Evolutionary conservation across 2,797 vertebrate genomes (phyloP), one percentile per base, ranked within the genome.

Genomic region (Sparus aurata): DNA sequence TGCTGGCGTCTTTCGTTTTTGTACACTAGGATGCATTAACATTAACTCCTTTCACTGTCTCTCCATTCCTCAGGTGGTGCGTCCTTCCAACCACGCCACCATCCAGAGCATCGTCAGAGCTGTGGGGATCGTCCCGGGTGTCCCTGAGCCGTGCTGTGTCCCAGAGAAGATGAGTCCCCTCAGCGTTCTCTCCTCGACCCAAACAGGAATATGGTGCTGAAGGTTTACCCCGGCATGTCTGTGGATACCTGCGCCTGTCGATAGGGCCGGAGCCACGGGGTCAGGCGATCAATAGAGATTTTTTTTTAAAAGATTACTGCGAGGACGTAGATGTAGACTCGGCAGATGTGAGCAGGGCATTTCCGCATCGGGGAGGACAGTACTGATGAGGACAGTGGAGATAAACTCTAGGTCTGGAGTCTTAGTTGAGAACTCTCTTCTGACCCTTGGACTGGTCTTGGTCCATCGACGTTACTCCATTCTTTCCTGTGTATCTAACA

Each of bases 101-200:
- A 98, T 99, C 91, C 98, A 99, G 95, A 99, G 98, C 93, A 99
- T 99, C 0, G 97, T 99, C 72, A 95, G 96, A 92, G 97, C 97
- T 0, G 97, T 99, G 66, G 98, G 98, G 63, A 98, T 99, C 22
- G 91, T 98, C 77, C 97, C 97, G 0, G 97, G 97, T 13, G 94
- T 99, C 81, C 98, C 98, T 2, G 98, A 98, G 73, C 97, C 98
- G 17, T 98, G 98, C 92, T 99, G 98, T 0, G 96, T 98, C 30
- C 97, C 98, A 0, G 97, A 99, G 80, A 97, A 96, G 94, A 98
- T 98, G 97, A 98, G 94, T 59, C 94, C 97, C 0, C 96, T 99
- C 43, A 95, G 96, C n/a, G 97, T 98, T 59, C 96, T 99, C 12
- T 97, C 91, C 92, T 99, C 60, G 98, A 99, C 52, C 95, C 95